Base-by-base conservation (phyloP, 2,888 invertebrate species). In the Liopterus haemorrhoidalis region DNA sequence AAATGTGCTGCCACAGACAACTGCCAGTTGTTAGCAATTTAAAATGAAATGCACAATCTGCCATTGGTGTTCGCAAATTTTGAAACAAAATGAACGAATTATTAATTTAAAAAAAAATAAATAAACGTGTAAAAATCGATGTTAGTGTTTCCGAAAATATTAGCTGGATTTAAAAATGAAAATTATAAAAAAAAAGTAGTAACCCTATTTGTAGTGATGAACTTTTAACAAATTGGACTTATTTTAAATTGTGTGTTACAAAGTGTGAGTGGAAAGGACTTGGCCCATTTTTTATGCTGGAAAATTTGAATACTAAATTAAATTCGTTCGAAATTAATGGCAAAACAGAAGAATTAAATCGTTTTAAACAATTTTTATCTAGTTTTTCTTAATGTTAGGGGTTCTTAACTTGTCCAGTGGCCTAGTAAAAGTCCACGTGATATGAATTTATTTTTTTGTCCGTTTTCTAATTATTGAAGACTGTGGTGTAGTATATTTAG, bases 181-280 rank as follows among this genome's bases (percentile, higher is more conserved):
- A 30, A 28, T 20, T 41, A 41, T 25, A 12, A 12, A 35, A 33
- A 32, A 8, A 25, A 41, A 36, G 36, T 42, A 36, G 42, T 28
- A 36, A 32, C 24, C 32, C 32, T 42, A 9, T 33, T 39, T 25
- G 45, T 45, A 45, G 45, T 45, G 45, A 45, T 32, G 45, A 45
- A 38, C 39, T 62, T 61, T 65, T 62, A 64, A 65, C 63, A 63
- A 64, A 65, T 65, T 64, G 57, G 61, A 63, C 62, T 61, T 61
- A 61, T 65, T 64, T 63, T 58, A 62, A 63, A 63, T 64, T 62
- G 61, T 61, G 60, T 59, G 63, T 59, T 61, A 39, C 19, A 24
- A 45, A 33, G 45, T 45, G 45, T 32, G 25, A 38, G 45, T 45
- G 45, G n/a, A n/a, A n/a, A n/a, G n/a, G n/a, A n/a, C n/a, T n/a